Base-by-base conservation (phyloP, 2,888 invertebrate species). In the Dynastes grantii region DNA sequence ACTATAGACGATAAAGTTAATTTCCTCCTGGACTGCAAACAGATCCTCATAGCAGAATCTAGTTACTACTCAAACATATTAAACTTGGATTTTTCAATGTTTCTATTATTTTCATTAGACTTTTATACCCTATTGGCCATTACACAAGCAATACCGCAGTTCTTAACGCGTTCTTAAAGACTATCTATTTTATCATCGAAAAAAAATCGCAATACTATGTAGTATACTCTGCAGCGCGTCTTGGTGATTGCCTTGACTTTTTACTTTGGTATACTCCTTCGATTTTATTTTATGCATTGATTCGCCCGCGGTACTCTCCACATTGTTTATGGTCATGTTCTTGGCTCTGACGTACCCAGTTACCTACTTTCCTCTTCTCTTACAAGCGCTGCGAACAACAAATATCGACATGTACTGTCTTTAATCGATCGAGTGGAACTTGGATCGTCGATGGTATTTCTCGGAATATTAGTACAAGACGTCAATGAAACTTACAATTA, bases 301-400 rank as follows among this genome's bases (percentile, higher is more conserved):
- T 8, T 71, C 32, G 29, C 71, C 11, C n/a, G 16, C 22, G 53
- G 29, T 71, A 55, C n/a, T 32, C 45, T 11, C 29, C 65, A 22
- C 45, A 45, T 68, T 68, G 68, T 68, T 68, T 68, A 68, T 68
- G 45, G n/a, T 32, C 68, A 29, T 29, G 49, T 49, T 6, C 32
- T 16, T 55, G 55, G 22, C 55, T 55, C 22, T 68, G 68, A 49
- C 49, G 68, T 68, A 45, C 71, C 71, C 53, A 71, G 29, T 71
- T 71, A 71, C 71, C 71, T 71, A 71, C 51, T 71, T 71, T 71
- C 51, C 71, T 71, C 55, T 63, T 63, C 63, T 29, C 32, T 45
- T 45, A 45, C 45, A 45, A 45, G 63, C 63, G 13, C 16, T 55
- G n/a, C 55, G 55, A 55, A 22, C 16, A 55, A 55, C 16, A 22